Base-by-base conservation (phyloP, 2,113 vertebrate species). In the Clarias batrachus region DNA sequence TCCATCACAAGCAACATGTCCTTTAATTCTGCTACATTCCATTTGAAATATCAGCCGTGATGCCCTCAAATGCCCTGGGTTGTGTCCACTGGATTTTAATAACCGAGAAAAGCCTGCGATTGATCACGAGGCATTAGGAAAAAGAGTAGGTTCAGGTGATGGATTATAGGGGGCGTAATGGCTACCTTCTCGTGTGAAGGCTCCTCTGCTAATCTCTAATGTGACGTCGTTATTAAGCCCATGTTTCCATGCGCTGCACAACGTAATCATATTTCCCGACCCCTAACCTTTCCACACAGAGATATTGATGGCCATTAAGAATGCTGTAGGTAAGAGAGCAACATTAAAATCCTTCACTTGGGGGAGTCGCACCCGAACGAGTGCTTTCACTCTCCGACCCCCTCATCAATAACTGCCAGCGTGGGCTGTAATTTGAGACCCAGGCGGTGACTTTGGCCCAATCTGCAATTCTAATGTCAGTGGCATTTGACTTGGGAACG, bases 391-490 rank as follows among this genome's bases (percentile, higher is more conserved):
- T 87, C 80, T 80, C n/a, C 54, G 63, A 76, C 79, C 87, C 82
- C 83, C 83, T 84, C 89, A 91, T 91, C 86, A 90, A 91, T 90
- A 91, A 87, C 87, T 89, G 90, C 86, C 90, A 89, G 88, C 4
- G 83, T 54, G 81, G 88, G 83, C 81, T 54, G 82, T 66, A 90
- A 84, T 86, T 84, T 89, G 82, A 81, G 89, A 83, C 87, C 70
- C 60, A 81, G 68, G 77, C 77, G 23, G 77, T 41, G 85, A 87
- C 86, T 88, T 85, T n/a, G 71, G 71, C 84, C 78, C 81, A 84
- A 90, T 91, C 89, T 91, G 90, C 90, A 91, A 90, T 87, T 91
- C 87, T 89, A 90, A 90, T 89, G 89, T 87, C 84, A 78, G 84
- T 87, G 84, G 82, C 82, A 76, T 87, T 82, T 79, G 73, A 82